A percentile compares a stretch with the other conserved stretches of the same genome.
phyloP scores from a whole-genome alignment of 37 sponge, comb jelly and placozoan species.

The Chondrosia reniformis region DNA sequence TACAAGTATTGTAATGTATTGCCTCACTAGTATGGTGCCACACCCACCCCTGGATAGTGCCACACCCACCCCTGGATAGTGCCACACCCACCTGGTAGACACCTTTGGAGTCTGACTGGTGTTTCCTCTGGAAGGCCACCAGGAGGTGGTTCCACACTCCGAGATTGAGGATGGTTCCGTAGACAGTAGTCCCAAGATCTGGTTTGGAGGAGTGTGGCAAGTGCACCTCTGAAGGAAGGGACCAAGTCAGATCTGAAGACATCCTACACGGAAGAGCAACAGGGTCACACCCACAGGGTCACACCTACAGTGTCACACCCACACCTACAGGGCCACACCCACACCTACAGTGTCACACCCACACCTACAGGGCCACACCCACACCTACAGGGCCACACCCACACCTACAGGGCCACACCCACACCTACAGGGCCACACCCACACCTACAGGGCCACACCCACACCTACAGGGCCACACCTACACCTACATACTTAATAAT shows the following conservation, averaged over 20 bases:
- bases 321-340: not conserved
- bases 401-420: not conserved
- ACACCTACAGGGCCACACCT: not conserved
- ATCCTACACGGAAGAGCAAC: not conserved
- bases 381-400: slow-evolving; percentile 5
- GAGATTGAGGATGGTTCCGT: slow-evolving; percentile 12
- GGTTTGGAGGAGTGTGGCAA: no score
- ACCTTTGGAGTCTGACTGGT: slow-evolving; percentile 6
- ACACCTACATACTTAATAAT: slow-evolving; percentile 37
- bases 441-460: slow-evolving; percentile 3
- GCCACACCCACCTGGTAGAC: slow-evolving; percentile 12
- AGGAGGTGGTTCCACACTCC: slow-evolving; percentile 14
- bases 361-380: not conserved
- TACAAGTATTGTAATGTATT: not conserved
- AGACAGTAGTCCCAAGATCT: not conserved
- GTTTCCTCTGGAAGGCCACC: not conserved
- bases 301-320: not conserved
- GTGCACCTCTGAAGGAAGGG: not conserved
- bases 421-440: not conserved
- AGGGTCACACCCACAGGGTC: not conserved
- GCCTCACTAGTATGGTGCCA: no score
- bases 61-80: no score
- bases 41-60: no score
- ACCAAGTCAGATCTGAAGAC: slow-evolving; percentile 19
- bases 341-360: not conserved